These are phyloP conservation scores for Bos taurus DNA, from an alignment of 2,113 vertebrate genomes.

Conservation along the genomic window ARS-UCD2.0 NC_037345.1:6162501-6163000, in stretches of 20 bases:
- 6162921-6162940: neutral
- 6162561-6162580: neutral
- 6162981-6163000: neutral
- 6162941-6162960: neutral
- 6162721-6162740: constrained; percentile 20
- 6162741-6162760: constrained; percentile 49
- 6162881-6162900: neutral
- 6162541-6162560: constrained; percentile 5
- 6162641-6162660: constrained; percentile 30
- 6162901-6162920: neutral
- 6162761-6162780: neutral
- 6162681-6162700: constrained; percentile 69
- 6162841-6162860: neutral
- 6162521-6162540: constrained; percentile 41
- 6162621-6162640: constrained; percentile 19
- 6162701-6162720: constrained; percentile 74
- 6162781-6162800: constrained; percentile 66
- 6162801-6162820: constrained; percentile 63
- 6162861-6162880: neutral
- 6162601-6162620: constrained; percentile 34
- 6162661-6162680: constrained; percentile 55
- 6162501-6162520: constrained; percentile 55
- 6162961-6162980: neutral
- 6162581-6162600: constrained; percentile 1
- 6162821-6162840: constrained; percentile 50